These are phyloP conservation scores for Semotilus atromaculatus DNA, from an alignment of 2,797 vertebrate genomes.

Conservation along the genomic window DNA sequence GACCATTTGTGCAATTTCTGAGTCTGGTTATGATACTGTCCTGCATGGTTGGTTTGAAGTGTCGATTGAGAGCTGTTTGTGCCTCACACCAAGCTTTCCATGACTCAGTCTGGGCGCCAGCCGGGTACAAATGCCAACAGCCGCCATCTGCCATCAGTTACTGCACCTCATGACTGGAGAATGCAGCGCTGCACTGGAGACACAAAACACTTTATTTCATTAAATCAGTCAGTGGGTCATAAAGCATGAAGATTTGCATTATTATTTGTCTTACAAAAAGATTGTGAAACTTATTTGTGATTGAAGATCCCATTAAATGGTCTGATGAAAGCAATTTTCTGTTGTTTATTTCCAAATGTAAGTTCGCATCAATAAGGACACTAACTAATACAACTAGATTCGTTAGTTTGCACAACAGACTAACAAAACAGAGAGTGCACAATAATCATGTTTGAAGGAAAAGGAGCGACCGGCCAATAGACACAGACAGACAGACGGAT, in stretches of 20 bases:
- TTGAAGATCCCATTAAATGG: neutral
- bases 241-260: slow-evolving; percentile 6
- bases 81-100: slow-evolving; percentile 35
- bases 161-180: slow-evolving; percentile 46
- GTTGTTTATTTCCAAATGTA: neutral
- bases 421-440: neutral
- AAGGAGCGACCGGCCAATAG: neutral
- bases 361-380: neutral
- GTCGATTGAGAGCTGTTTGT: slow-evolving; percentile 26
- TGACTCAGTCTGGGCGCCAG: slow-evolving; percentile 48
- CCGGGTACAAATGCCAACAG: slow-evolving; percentile 38
- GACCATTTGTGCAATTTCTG: neutral
- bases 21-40: slow-evolving; percentile 29
- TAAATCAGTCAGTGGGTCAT: slow-evolving; percentile 33
- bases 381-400: neutral
- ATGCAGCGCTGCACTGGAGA: slow-evolving; percentile 34
- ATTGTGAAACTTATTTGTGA: neutral
- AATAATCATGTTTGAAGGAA: neutral
- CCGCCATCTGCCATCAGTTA: slow-evolving; percentile 54
- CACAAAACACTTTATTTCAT: slow-evolving; percentile 32
- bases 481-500: too few relatives aligned
- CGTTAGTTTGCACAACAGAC: neutral
- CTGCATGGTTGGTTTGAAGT: slow-evolving; percentile 35
- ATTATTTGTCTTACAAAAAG: slow-evolving; percentile 1
- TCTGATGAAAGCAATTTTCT: neutral